Percentiles rank a stretch among this genome's conserved stretches.
Evolutionary conservation across 2,113 vertebrate species (phyloP).

Genomic region (Gymnarchus niloticus): DNA sequence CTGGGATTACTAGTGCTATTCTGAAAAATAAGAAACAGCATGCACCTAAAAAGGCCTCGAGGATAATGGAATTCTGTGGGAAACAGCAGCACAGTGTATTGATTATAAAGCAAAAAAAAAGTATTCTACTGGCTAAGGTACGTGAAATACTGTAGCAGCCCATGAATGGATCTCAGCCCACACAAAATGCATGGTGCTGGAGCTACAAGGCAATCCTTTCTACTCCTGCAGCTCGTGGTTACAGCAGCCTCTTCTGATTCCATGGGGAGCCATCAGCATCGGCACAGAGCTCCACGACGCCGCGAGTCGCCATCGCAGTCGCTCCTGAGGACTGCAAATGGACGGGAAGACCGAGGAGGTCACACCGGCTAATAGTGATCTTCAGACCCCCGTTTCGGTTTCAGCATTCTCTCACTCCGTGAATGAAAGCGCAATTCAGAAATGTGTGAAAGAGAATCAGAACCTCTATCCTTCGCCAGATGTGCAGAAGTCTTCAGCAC

Average conservation of each 20-base stretch:
- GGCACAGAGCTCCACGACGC: background rate
- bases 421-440: too few species aligned
- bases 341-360: background rate
- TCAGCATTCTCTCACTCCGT: too few species aligned
- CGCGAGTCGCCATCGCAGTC: background rate
- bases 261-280: background rate
- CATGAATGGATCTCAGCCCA: background rate
- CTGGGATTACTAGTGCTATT: background rate
- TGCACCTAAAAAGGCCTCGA: background rate
- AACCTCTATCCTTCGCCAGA: too few species aligned
- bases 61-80: background rate
- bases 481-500: too few species aligned
- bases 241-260: background rate
- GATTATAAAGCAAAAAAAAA: background rate
- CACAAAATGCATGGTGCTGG: background rate
- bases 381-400: too few species aligned
- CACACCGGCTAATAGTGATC: too few species aligned
- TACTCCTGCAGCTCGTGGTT: background rate
- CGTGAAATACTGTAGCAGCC: background rate
- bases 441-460: too few species aligned
- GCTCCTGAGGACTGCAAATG: background rate
- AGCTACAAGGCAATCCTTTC: background rate
- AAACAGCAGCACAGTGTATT: background rate
- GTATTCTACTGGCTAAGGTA: too few species aligned
- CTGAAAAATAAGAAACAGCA: background rate